These are phyloP conservation scores for Mormyrops attenuatus DNA, from an alignment of 2,797 vertebrate species.

Conservation along the genomic window DNA sequence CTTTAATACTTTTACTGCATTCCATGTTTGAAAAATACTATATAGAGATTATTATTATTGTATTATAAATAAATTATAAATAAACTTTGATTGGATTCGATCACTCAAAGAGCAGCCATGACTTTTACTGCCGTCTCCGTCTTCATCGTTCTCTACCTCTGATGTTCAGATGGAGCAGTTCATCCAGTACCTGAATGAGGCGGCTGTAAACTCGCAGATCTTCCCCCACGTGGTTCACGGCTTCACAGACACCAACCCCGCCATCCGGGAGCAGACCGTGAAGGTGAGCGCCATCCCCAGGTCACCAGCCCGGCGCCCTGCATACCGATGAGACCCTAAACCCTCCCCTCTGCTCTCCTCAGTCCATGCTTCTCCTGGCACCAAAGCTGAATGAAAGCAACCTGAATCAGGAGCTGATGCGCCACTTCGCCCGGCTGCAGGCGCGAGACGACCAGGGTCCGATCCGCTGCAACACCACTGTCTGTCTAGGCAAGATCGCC, in stretches of 20 bases:
- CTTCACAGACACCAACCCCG: constrained; percentile 90
- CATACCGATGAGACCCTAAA: not conserved
- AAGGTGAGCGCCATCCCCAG: constrained; percentile 64
- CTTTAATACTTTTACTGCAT: not conserved
- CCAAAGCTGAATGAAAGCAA: constrained; percentile 83
- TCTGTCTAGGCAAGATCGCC: constrained; percentile 88
- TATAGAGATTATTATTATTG: not conserved
- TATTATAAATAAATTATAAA: not conserved
- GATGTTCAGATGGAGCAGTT: constrained; percentile 83
- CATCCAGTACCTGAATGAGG: constrained; percentile 85
- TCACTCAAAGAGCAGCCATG: not conserved
- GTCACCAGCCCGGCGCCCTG: not conserved
- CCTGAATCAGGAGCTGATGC: constrained; percentile 85
- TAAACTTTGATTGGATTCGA: not conserved
- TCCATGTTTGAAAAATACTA: not conserved
- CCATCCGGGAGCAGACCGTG: constrained; percentile 89
- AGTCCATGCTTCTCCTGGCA: constrained; percentile 90
- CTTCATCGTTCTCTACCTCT: not conserved
- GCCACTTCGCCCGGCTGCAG: constrained; percentile 85
- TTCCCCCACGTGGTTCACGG: constrained; percentile 89
- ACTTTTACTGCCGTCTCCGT: not conserved
- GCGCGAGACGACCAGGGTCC: constrained; percentile 86
- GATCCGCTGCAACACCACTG: constrained; percentile 90
- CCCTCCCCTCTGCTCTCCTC: not conserved
- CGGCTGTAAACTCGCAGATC: constrained; percentile 87